These are phyloP conservation scores for Trichoplusia ni DNA, from an alignment of 1,140 invertebrate genomes.

Conservation along the genomic window DNA sequence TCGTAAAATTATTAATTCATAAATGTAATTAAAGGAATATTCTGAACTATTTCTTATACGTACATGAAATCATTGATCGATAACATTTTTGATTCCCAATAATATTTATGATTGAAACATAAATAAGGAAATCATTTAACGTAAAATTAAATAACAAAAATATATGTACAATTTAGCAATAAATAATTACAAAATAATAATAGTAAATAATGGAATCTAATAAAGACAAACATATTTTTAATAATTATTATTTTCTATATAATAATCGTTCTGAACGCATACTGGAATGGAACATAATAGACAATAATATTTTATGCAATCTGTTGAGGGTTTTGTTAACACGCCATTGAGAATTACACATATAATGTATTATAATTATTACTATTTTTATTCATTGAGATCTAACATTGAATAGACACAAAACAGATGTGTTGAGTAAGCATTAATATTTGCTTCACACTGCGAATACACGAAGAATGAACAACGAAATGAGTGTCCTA, in stretches of 20 bases:
- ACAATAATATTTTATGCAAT: constrained; percentile 15
- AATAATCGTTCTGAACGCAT: constrained; percentile 37
- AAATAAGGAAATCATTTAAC: constrained; percentile 63
- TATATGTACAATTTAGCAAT: constrained; percentile 78
- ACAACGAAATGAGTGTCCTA: constrained; percentile 23
- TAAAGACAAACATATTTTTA: constrained; percentile 45
- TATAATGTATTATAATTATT: constrained; percentile 23
- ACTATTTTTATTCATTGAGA: constrained; percentile 30
- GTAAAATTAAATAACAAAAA: constrained; percentile 80
- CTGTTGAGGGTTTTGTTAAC: constrained; percentile 12
- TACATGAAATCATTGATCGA: constrained; percentile 27
- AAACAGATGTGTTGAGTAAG: constrained; percentile 26
- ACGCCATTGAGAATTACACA: constrained; percentile 10
- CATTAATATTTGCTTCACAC: constrained; percentile 20
- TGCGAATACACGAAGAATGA: constrained; percentile 25
- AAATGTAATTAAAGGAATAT: constrained; percentile 47
- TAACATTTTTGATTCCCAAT: constrained; percentile 23
- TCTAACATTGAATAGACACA: constrained; percentile 28
- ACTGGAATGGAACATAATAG: constrained; percentile 53
- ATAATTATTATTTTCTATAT: constrained; percentile 23
- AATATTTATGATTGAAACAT: constrained; percentile 26
- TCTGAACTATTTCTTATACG: constrained; percentile 20
- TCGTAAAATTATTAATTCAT: constrained; percentile 54
- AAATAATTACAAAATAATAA: constrained; percentile 72
- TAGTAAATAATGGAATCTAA: constrained; percentile 43